Conservation (phyloP, 2,113 vertebrate genomes). For the Bos indicus region DNA sequence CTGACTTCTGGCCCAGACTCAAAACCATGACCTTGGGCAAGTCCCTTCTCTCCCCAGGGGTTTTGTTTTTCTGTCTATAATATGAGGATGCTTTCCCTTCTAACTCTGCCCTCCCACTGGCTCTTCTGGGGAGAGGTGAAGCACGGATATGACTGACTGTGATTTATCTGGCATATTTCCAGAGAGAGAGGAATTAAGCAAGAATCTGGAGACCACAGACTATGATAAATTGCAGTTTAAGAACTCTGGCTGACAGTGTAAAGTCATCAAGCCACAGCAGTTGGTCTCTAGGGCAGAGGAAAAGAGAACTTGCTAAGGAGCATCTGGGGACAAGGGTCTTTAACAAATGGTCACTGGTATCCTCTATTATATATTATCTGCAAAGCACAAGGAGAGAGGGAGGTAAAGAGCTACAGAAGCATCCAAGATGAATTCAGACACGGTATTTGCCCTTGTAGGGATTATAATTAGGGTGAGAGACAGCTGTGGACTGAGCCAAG, state of each 20-base stretch:
- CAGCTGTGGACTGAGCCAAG: not conserved
- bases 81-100: constrained; percentile 10
- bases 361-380: not conserved
- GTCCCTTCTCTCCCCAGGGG: not conserved
- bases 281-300: not conserved
- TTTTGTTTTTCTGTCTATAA: constrained; percentile 31
- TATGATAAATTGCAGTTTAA: constrained; percentile 3
- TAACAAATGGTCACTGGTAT: not conserved
- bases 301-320: not conserved
- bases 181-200: not conserved
- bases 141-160: not conserved
- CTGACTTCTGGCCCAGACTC: constrained; percentile 30
- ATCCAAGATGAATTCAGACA: not conserved
- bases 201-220: constrained; percentile 25
- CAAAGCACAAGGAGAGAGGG: not conserved
- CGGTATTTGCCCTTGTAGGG: not conserved
- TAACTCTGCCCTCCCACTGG: not conserved
- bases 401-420: not conserved
- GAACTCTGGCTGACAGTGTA: not conserved
- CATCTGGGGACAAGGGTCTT: not conserved
- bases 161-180: constrained; percentile 40
- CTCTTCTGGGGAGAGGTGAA: constrained; percentile 23
- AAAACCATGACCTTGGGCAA: constrained; percentile 48
- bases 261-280: not conserved
- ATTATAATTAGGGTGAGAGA: not conserved